These are phyloP conservation scores for Alouatta palliata DNA, from an alignment of 2,113 vertebrate genomes.

Conservation along the genomic window DNA sequence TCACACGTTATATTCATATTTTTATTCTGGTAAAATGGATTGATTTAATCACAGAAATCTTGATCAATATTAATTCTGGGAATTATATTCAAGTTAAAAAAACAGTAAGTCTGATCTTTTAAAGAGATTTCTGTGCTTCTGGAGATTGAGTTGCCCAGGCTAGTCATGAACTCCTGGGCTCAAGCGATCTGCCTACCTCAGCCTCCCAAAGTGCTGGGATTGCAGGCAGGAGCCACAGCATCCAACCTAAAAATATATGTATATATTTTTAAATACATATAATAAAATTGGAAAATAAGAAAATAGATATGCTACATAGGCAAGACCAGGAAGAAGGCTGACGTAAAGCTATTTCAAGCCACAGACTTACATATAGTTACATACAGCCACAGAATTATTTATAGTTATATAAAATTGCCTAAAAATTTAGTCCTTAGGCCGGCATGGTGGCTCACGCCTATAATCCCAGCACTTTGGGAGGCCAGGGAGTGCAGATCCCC, in stretches of 20 bases:
- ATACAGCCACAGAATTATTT: not conserved
- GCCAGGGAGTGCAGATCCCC: no score
- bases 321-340: not conserved
- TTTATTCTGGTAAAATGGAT: not conserved
- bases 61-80: not conserved
- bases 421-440: not conserved
- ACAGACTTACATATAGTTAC: not conserved
- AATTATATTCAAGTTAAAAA: conserved; percentile 19
- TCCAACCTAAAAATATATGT: not conserved
- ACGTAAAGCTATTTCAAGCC: not conserved
- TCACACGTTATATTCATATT: not conserved
- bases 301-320: not conserved
- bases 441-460: no score
- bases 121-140: not conserved
- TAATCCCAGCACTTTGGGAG: no score
- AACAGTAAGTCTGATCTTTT: not conserved
- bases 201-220: no score
- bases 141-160: not conserved
- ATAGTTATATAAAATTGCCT: not conserved
- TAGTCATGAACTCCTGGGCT: no score
- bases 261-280: not conserved
- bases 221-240: no score
- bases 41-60: not conserved
- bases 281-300: not conserved
- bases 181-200: no score